These are phyloP conservation scores for Globia sparganii DNA, from an alignment of 2,888 invertebrate genomes.

Conservation along the genomic window DNA sequence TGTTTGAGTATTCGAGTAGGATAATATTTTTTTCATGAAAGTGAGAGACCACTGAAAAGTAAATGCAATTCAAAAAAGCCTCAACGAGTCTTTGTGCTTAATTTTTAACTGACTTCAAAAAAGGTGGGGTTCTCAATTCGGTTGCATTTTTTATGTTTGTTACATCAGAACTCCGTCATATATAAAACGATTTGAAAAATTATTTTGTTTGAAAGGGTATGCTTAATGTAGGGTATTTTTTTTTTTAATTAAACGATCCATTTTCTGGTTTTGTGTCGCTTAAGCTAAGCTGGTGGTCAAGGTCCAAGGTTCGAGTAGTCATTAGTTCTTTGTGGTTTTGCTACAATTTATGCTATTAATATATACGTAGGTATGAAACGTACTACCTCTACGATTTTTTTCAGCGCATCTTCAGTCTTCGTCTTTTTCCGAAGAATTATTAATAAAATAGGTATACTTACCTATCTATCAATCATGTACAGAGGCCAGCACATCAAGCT, in stretches of 20 bases:
- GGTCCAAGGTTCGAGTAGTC: conserved; percentile 24
- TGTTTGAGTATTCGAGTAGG: not conserved
- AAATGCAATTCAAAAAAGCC: not conserved
- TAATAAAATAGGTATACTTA: not conserved
- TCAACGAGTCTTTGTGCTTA: not conserved
- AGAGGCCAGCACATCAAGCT: too few relatives aligned
- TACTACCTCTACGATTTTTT: not conserved
- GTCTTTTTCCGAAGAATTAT: not conserved
- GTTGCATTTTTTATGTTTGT: not conserved
- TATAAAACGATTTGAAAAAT: not conserved
- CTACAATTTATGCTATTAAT: not conserved
- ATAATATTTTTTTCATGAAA: not conserved
- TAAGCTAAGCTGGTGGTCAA: not conserved
- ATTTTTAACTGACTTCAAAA: not conserved
- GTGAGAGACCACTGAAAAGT: not conserved
- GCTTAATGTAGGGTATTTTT: not conserved
- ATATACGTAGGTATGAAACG: not conserved
- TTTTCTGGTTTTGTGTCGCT: not conserved
- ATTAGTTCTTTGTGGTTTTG: conserved; percentile 2
- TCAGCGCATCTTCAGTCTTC: not conserved
- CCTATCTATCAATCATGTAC: conserved; percentile 19
- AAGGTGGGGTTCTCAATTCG: not conserved
- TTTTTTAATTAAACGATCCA: not conserved
- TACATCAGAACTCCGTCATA: not conserved
- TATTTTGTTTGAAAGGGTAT: too few relatives aligned